Evolutionary conservation across 2,888 invertebrate genomes (phyloP).

Genomic region (Cenopis cana): DNA sequence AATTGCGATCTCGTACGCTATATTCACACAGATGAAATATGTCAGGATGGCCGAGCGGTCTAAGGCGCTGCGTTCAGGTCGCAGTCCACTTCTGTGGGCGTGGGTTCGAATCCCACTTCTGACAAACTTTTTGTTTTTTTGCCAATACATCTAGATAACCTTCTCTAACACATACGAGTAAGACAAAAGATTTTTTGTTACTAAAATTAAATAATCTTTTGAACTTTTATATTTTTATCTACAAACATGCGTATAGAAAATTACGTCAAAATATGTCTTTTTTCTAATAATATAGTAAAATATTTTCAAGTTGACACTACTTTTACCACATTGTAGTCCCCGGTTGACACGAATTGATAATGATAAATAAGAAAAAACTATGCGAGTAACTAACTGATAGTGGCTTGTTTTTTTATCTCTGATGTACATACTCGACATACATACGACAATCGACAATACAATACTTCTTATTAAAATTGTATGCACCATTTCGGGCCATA

Average conservation of each 20-base stretch:
- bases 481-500: background rate
- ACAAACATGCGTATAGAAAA: no score
- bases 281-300: no score
- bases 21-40: background rate
- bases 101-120: slow-evolving; percentile 73
- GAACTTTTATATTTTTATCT: no score
- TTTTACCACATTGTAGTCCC: slow-evolving; percentile 17
- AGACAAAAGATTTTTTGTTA: no score
- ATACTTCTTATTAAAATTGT: background rate
- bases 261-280: no score
- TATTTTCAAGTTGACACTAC: background rate
- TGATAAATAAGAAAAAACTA: slow-evolving; percentile 1
- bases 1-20: slow-evolving; percentile 7
- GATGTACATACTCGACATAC: background rate
- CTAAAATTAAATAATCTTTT: no score
- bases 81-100: slow-evolving; percentile 72
- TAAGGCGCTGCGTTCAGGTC: slow-evolving; percentile 72
- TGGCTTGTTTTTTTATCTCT: background rate
- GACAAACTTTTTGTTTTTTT: slow-evolving; percentile 50
- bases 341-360: slow-evolving; percentile 18
- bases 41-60: slow-evolving; percentile 72
- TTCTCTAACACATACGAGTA: no score
- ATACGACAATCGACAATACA: no score
- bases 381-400: background rate
- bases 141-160: no score